Percentiles rank a stretch among this genome's conserved stretches.
phyloP scores from a whole-genome alignment of 2,888 invertebrate species.

The Conus canariensis region DNA sequence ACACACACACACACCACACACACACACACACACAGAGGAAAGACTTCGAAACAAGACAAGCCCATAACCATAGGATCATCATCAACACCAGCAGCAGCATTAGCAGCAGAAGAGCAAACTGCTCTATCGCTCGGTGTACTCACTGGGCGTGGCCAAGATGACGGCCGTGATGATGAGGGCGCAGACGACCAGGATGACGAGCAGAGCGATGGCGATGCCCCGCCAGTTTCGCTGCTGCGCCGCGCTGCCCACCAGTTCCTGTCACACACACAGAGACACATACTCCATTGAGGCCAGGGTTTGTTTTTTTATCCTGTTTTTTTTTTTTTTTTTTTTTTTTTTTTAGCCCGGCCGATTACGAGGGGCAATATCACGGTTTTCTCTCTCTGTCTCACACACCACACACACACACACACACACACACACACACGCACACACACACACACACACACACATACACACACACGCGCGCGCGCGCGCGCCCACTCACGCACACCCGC shows the following conservation, averaged over 20 bases:
- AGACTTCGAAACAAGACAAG: neutral
- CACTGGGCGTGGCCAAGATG: conserved; percentile 91
- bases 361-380: no score
- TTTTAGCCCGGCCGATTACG: no score
- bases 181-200: conserved; percentile 95
- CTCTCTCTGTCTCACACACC: neutral
- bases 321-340: no score
- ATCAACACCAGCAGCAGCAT: no score
- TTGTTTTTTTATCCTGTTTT: neutral
- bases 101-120: no score
- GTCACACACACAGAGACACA: neutral
- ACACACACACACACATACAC: neutral
- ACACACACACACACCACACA: neutral
- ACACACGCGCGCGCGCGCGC: no score
- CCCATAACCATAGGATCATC: neutral
- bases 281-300: neutral
- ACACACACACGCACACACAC: neutral
- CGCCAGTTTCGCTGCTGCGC: conserved; percentile 98
- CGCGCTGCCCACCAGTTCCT: conserved; percentile 96
- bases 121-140: conserved; percentile 47
- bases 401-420: neutral
- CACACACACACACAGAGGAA: neutral
- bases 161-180: conserved; percentile 98
- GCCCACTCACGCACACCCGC: no score
- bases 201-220: conserved; percentile 95